Base-by-base conservation (phyloP, 1,140 invertebrate genomes). In the silkworm (Bombyx mori) region DNA sequence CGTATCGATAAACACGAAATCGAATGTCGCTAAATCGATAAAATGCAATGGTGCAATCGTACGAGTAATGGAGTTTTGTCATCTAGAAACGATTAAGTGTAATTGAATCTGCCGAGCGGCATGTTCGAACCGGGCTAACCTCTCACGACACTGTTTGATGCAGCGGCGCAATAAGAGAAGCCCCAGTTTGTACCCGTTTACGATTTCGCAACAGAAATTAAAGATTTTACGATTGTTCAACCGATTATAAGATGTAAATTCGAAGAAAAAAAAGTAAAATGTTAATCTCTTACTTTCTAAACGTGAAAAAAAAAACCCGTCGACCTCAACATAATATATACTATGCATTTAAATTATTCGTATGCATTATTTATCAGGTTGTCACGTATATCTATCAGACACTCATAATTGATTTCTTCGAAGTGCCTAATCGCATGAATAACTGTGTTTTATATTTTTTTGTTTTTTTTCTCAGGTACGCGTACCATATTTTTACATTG, bases 171-270 rank as follows among this genome's bases (percentile, higher is more conserved):
- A 71, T 62, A 63, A 54, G 59, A 64, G 66, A 68, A 66, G 69
- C 61, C 69, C 74, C 70, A 64, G 52, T 68, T 73, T 72, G 64
- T 61, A 50, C 57, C 65, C 61, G 66, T 65, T 68, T 75, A 70
- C 63, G 68, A 70, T 82, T 78, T 79, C 61, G 71, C 74, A 82
- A 79, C 66, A 48, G 60, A 68, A 69, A 60, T 69, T 77, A 73
- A 72, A 66, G 70, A 76, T 77, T 73, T 57, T 54, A 58, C 48
- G 48, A 66, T 75, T 75, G 52, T 66, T 61, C 56, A 75, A 71
- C 64, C 50, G 42, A 54, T 12, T 54, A 44, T 43, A n/a, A 54
- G 6, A 35, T 35, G 26, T 35, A 35, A 35, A 35, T 35, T 35
- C 26, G 26, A 35, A 35, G 0, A 35, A 35, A 35, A 35, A 35